Conservation (phyloP, 1,140 invertebrate genomes). For the Drosophila bifasciata region DNA sequence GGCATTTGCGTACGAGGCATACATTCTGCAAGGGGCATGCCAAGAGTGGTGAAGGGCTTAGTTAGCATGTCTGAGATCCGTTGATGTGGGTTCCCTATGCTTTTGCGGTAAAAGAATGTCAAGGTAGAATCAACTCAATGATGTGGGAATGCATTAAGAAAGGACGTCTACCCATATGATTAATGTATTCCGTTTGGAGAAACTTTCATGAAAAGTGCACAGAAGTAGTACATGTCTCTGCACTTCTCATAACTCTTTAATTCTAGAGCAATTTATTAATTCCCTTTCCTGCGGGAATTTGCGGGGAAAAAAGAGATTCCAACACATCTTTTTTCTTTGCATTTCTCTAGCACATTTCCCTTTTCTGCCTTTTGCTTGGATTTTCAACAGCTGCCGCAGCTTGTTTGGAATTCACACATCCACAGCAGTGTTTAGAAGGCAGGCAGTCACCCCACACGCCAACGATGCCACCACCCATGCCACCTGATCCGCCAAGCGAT, state of each 20-base stretch:
- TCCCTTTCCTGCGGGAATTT: not conserved
- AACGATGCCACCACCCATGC: not conserved
- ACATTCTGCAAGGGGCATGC: constrained; percentile 11
- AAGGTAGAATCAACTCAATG: constrained; percentile 41
- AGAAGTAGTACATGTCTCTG: not conserved
- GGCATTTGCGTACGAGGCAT: constrained; percentile 45
- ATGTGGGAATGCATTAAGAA: constrained; percentile 15
- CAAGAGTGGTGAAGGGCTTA: constrained; percentile 36
- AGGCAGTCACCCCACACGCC: constrained; percentile 26
- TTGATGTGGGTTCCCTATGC: constrained; percentile 36
- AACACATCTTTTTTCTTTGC: constrained; percentile 10
- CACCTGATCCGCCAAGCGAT: constrained; percentile 41
- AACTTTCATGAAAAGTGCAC: not conserved
- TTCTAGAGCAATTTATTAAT: not conserved
- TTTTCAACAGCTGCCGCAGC: constrained; percentile 56
- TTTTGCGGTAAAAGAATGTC: constrained; percentile 29
- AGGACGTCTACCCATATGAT: constrained; percentile 6
- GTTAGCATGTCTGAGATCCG: constrained; percentile 49
- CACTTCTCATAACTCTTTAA: not conserved
- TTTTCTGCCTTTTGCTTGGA: constrained; percentile 3
- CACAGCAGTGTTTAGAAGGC: constrained; percentile 38
- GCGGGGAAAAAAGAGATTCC: not conserved
- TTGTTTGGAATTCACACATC: constrained; percentile 78
- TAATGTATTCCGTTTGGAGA: constrained; percentile 21
- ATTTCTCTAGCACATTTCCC: too few relatives aligned